These are phyloP conservation scores for Callyntrura guangdongensis DNA, from an alignment of 2,888 invertebrate species.

Conservation along the genomic window DNA sequence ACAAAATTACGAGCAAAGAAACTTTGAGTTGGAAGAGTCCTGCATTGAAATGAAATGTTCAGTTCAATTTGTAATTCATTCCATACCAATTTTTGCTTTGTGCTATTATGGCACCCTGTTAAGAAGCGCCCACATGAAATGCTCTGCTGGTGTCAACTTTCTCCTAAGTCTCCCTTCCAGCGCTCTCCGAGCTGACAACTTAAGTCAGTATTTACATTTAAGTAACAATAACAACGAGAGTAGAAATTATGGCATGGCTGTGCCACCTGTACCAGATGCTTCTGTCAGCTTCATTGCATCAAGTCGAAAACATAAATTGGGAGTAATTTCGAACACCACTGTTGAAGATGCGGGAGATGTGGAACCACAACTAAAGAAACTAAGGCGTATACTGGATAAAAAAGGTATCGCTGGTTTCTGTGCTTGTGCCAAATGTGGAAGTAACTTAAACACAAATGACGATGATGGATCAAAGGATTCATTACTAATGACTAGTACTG, in stretches of 20 bases:
- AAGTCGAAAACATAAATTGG: slow-evolving; percentile 71
- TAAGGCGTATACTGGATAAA: slow-evolving; percentile 65
- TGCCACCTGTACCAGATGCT: slow-evolving; percentile 64
- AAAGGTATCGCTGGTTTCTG: slow-evolving; percentile 69
- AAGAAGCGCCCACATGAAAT: slow-evolving; percentile 65
- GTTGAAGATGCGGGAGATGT: slow-evolving; percentile 50
- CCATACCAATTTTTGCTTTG: slow-evolving; percentile 89
- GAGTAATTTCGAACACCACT: slow-evolving; percentile 41
- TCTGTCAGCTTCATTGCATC: slow-evolving; percentile 36
- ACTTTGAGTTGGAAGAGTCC: slow-evolving; percentile 87
- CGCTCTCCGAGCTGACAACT: slow-evolving; percentile 1
- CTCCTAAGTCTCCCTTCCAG: slow-evolving; percentile 50
- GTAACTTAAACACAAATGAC: slow-evolving; percentile 44
- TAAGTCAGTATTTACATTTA: slow-evolving; percentile 67
- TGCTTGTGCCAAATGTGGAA: slow-evolving; percentile 70
- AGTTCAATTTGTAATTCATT: slow-evolving; percentile 88
- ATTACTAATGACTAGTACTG: slow-evolving; percentile 37
- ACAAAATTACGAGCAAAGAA: slow-evolving; percentile 88
- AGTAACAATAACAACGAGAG: neutral
- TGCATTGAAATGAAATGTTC: slow-evolving; percentile 88
- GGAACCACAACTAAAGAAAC: slow-evolving; percentile 81
- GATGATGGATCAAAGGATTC: slow-evolving; percentile 69
- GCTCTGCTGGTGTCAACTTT: slow-evolving; percentile 38
- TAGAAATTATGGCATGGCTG: neutral
- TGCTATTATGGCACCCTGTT: slow-evolving; percentile 87